Evolutionary conservation across 2,113 vertebrate genomes (phyloP), one percentile per base, ranked within the genome.

Genomic region (Heterotis niloticus): DNA sequence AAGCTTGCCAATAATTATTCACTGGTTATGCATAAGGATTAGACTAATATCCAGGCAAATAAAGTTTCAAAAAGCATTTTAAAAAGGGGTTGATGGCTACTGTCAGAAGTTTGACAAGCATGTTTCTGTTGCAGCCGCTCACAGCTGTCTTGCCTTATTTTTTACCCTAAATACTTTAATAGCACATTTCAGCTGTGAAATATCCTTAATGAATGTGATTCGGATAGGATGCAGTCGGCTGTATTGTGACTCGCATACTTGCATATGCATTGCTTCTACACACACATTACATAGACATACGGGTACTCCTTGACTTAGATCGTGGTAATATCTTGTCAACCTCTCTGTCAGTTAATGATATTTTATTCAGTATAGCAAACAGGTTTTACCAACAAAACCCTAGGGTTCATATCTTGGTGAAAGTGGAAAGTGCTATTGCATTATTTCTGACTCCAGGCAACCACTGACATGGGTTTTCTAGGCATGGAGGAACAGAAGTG

Each of bases 21-120:
- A 71, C 52, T 34, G 28, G 52, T 72, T 72, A 10, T 10, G 57
- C 9, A 12, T 10, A 59, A 59, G 9, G 57, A 9, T 59, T 59
- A 59, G 9, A 10, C 44, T 44, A 5, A 44, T 65, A 14, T 51
- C 24, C 34, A 44, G 34, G 28, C 51, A 77, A 76, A 17, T n/a
- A 10, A n/a, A 72, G 44, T 72, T n/a, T 23, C 24, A 11, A 26
- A 44, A 57, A 23, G 44, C 52, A 56, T 64, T 10, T 5, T 73
- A 57, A 73, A 73, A 26, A 64, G 3, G 44, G 68, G 56, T 77
- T 77, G n/a, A 77, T 56, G 29, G 76, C 65, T 29, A 64, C 24
- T 18, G 64, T 68, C 64, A 52, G 64, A 56, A 54, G 17, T 56
- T 73, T 71, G 20, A 34, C 64, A 76, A 64, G 60, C 59, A 54